Percentiles rank a stretch among this genome's conserved stretches.
Evolutionary conservation across 2,888 invertebrate genomes (phyloP).

Genomic region (Aspidiotus destructor): DNA sequence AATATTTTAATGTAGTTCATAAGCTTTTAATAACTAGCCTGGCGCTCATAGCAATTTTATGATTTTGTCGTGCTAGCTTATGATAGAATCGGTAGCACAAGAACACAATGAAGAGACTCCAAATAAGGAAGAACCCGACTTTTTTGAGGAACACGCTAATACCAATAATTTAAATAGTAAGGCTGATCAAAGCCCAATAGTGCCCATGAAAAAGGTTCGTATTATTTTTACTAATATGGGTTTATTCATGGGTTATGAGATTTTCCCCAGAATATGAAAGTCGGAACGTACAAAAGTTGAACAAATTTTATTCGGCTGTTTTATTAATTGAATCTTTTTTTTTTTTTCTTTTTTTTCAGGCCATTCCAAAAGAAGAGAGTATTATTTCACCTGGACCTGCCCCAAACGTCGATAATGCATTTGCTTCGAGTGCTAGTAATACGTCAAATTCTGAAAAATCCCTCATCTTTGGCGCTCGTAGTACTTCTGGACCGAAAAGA

Average conservation of each 20-base stretch:
- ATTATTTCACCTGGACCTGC: background rate
- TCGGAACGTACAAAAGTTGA: too few species aligned
- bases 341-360: slow-evolving; percentile 10
- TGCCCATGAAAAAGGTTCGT: slow-evolving; percentile 28
- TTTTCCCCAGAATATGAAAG: too few species aligned
- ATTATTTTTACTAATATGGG: background rate
- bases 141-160: slow-evolving; percentile 68
- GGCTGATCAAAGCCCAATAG: slow-evolving; percentile 17
- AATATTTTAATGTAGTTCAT: too few species aligned
- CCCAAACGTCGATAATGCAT: slow-evolving; percentile 32
- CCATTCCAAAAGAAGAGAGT: slow-evolving; percentile 13
- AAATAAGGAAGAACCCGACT: slow-evolving; percentile 41
- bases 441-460: slow-evolving; percentile 18
- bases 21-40: background rate
- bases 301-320: too few species aligned
- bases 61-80: slow-evolving; percentile 16
- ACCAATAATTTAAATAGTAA: slow-evolving; percentile 21
- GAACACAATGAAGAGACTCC: slow-evolving; percentile 9
- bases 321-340: background rate
- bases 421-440: background rate
- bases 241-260: background rate
- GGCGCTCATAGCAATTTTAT: slow-evolving; percentile 14
- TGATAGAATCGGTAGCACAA: slow-evolving; percentile 20
- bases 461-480: slow-evolving; percentile 22
- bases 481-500: slow-evolving; percentile 12